Base-by-base conservation (phyloP, 2,888 invertebrate species). In the Synanthedon tipuliformis region DNA sequence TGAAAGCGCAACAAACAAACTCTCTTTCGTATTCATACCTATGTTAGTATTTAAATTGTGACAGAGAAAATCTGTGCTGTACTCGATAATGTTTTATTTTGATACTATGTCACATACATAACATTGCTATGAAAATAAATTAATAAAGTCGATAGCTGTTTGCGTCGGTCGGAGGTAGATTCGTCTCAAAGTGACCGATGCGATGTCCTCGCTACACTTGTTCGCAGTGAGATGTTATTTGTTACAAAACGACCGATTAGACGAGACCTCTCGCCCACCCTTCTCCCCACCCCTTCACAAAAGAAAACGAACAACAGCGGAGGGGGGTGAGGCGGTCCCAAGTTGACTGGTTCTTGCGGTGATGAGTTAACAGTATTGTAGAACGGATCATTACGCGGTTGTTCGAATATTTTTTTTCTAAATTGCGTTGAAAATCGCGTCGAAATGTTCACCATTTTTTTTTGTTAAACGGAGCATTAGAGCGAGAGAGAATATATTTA, bases 311-410 rank as follows among this genome's bases (percentile, higher is more conserved):
- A 34, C 15, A 50, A 15, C n/a, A 27, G 40, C 23, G 15, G 51
- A n/a, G 45, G 53, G 48, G 48, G 27, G 51, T 1, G 34, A 10
- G 16, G 60, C 34, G 59, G 74, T 40, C 10, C 61, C 72, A 55
- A 5, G 40, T 7, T 53, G 56, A 48, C 48, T 66, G 71, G 75
- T 41, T 48, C 41, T 34, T 10, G 16, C 40, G 49, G 57, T 60
- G 71, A 73, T 80, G 79, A 80, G 74, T 78, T 71, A 69, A 73
- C 79, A 69, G 61, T 76, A 76, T 74, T 67, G 73, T 63, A 62
- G 69, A 62, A 69, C 71, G 76, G 72, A 70, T 76, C 80, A 78
- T 81, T 80, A 81, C 72, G 65, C 68, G 53, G 53, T 62, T 66
- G 27, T 69, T 68, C 56, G 59, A 65, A 64, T 56, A 57, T 72